A percentile compares a stretch with the other conserved stretches of the same genome.
Conservation (phyloP, 2,888 invertebrate genomes). For the Deilephila elpenor region DNA sequence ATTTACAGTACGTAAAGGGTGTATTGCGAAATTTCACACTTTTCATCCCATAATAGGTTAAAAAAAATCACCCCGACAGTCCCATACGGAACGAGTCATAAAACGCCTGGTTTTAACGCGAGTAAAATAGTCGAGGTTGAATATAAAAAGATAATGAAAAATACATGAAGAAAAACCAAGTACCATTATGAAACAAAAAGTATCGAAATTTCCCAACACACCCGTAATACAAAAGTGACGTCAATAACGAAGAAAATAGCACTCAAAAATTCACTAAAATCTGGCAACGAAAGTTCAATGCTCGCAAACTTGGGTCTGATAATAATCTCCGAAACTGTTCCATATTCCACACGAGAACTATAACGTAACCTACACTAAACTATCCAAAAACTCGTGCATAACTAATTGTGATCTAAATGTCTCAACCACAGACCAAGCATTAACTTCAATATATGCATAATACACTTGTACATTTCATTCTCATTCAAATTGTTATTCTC, state of each 20-base stretch:
- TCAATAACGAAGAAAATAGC: slow-evolving; percentile 5
- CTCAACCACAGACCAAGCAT: slow-evolving; percentile 79
- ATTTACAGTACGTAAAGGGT: background rate
- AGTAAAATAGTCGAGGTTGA: background rate
- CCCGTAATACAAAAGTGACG: background rate
- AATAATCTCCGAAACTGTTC: background rate
- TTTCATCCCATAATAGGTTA: background rate
- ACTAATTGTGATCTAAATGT: slow-evolving; percentile 73
- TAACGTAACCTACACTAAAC: slow-evolving; percentile 26
- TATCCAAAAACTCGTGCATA: slow-evolving; percentile 16
- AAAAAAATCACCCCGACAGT: background rate
- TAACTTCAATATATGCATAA: slow-evolving; percentile 73
- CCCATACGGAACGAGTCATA: background rate
- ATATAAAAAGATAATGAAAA: too few species aligned
- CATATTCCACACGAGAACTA: background rate
- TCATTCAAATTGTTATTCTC: slow-evolving; percentile 70
- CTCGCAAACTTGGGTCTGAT: background rate
- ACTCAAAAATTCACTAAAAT: slow-evolving; percentile 12
- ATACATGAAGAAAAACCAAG: background rate
- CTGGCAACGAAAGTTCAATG: background rate
- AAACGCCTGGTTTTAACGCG: slow-evolving; percentile 1
- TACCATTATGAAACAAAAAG: background rate
- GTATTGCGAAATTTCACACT: background rate
- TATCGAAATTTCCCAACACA: background rate
- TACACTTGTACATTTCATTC: slow-evolving; percentile 71